phyloP scores from a whole-genome alignment of 2,113 vertebrate species.

The Sisor rabdophorus region DNA sequence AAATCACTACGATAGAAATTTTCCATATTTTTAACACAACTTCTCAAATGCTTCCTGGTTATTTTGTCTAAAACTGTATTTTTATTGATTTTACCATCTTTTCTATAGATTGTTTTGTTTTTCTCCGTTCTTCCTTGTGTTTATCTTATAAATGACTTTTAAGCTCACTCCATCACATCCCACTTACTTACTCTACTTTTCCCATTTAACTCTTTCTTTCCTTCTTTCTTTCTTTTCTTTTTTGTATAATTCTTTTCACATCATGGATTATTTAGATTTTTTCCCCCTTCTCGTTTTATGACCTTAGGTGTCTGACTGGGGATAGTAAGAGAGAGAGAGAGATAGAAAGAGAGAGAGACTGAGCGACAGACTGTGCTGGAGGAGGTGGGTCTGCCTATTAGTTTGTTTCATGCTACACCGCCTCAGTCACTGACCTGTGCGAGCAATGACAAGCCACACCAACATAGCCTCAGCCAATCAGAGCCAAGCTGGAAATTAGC shows the following conservation, averaged over 20 bases:
- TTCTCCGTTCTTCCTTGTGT: neutral
- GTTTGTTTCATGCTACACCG: slow-evolving; percentile 97
- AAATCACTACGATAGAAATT: neutral
- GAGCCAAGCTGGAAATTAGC: slow-evolving; percentile 91
- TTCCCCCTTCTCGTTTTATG: slow-evolving; percentile 41
- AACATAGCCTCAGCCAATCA: slow-evolving; percentile 93
- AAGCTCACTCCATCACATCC: neutral
- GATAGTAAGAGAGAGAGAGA: slow-evolving; percentile 71
- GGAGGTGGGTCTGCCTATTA: slow-evolving; percentile 99
- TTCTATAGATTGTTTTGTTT: neutral
- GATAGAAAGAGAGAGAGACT: slow-evolving; percentile 3
- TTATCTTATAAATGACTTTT: neutral
- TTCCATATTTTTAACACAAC: neutral
- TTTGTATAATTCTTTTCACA: neutral
- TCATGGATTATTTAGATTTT: neutral
- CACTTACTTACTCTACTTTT: too few relatives aligned
- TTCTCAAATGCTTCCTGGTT: neutral
- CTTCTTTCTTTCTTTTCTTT: neutral
- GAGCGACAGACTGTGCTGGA: slow-evolving; percentile 8
- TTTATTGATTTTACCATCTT: neutral
- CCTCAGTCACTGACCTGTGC: slow-evolving; percentile 96
- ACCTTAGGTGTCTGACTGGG: slow-evolving; percentile 43
- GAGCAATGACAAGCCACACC: slow-evolving; percentile 77
- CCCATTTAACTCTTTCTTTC: neutral
- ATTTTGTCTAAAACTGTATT: neutral